Conservation (phyloP, 2,888 invertebrate genomes). For the Plemyria rubiginata region DNA sequence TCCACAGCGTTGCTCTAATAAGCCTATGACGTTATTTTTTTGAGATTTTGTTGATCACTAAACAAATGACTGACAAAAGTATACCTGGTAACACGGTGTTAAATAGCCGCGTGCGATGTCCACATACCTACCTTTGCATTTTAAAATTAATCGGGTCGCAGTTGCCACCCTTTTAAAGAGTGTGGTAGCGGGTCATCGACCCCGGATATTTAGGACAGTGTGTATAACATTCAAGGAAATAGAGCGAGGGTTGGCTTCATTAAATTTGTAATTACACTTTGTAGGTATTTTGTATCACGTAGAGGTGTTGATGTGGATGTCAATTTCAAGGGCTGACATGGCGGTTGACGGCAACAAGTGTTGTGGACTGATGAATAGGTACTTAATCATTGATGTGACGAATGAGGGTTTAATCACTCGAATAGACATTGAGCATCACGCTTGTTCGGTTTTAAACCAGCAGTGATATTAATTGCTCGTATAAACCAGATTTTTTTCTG, state of each 20-base stretch:
- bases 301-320: slow-evolving; percentile 44
- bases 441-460: slow-evolving; percentile 5
- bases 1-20: no score
- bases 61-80: not conserved
- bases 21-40: no score
- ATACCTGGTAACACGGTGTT: not conserved
- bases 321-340: slow-evolving; percentile 37
- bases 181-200: slow-evolving; percentile 70
- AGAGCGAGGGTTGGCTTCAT: slow-evolving; percentile 60
- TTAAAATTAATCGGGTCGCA: slow-evolving; percentile 72
- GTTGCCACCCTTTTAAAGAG: slow-evolving; percentile 63
- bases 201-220: slow-evolving; percentile 76
- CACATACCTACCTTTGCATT: slow-evolving; percentile 72
- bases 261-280: slow-evolving; percentile 52
- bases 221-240: slow-evolving; percentile 71
- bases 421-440: slow-evolving; percentile 7
- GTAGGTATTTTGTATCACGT: slow-evolving; percentile 39
- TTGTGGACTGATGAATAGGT: slow-evolving; percentile 31
- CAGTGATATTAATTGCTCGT: no score
- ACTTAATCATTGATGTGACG: slow-evolving; percentile 10
- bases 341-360: slow-evolving; percentile 45
- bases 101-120: slow-evolving; percentile 63
- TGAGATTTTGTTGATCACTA: not conserved
- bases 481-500: no score
- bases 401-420: slow-evolving; percentile 9